These are phyloP conservation scores for Phrynocephalus forsythii DNA, from an alignment of 2,797 vertebrate species.

Conservation along the genomic window DNA sequence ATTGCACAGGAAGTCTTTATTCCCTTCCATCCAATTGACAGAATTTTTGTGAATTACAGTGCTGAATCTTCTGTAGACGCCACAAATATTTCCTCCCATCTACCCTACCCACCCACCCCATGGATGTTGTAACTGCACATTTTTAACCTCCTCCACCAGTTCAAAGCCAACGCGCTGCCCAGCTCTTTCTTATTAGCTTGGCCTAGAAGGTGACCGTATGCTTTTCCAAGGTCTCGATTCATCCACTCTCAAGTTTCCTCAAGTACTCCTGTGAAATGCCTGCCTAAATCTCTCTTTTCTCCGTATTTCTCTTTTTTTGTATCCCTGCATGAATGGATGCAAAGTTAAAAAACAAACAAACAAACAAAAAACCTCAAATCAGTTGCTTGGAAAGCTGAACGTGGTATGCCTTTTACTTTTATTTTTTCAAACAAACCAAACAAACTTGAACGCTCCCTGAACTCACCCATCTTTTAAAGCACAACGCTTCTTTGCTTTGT, in stretches of 20 bases:
- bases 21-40: constrained; percentile 74
- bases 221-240: constrained; percentile 74
- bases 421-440: not conserved
- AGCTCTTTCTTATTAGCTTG: constrained; percentile 67
- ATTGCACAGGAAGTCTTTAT: constrained; percentile 96
- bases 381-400: constrained; percentile 92
- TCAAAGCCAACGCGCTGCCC: constrained; percentile 73
- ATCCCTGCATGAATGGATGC: constrained; percentile 99
- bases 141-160: constrained; percentile 78
- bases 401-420: constrained; percentile 78
- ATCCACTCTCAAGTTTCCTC: constrained; percentile 72
- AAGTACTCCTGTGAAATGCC: constrained; percentile 99
- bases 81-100: constrained; percentile 54
- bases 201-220: constrained; percentile 76
- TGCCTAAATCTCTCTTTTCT: constrained; percentile 84
- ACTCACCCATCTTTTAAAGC: constrained; percentile 84
- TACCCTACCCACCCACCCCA: constrained; percentile 33
- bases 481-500: constrained; percentile 86
- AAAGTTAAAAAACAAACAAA: constrained; percentile 74
- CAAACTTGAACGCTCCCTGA: constrained; percentile 83
- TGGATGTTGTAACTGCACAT: constrained; percentile 74
- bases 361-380: constrained; percentile 48
- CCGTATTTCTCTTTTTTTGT: constrained; percentile 73
- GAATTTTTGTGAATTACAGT: constrained; percentile 82
- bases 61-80: constrained; percentile 75